Percentiles rank a stretch among this genome's conserved stretches.
Conservation (phyloP, 2,888 invertebrate species). For the Phrixothrix hirtus region DNA sequence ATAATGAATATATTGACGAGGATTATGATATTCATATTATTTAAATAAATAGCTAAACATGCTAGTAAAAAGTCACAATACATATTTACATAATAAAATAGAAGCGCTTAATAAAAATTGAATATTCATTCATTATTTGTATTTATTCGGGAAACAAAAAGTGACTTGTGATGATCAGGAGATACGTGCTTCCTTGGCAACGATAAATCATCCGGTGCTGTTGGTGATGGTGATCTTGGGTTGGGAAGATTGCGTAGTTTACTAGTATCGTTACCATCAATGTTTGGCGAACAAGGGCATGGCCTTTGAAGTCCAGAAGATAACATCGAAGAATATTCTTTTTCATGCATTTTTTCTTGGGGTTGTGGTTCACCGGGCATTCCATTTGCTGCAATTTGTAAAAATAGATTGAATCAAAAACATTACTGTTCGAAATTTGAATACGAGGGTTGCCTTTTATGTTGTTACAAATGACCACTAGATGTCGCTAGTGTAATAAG, state of each 20-base stretch:
- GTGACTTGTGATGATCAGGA: constrained; percentile 12
- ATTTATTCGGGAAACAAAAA: constrained; percentile 20
- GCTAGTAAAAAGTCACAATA: background rate
- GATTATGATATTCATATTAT: no score
- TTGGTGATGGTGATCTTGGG: constrained; percentile 49
- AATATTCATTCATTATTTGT: constrained; percentile 15
- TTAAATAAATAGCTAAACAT: no score
- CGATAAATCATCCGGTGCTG: constrained; percentile 52
- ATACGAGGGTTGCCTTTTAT: no score
- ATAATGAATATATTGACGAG: no score
- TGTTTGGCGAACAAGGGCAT: constrained; percentile 50
- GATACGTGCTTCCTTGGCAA: constrained; percentile 38
- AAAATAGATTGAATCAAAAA: no score
- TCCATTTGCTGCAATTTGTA: constrained; percentile 20
- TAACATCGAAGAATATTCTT: constrained; percentile 40
- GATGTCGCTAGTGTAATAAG: no score
- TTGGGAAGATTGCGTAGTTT: constrained; percentile 18
- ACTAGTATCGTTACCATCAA: constrained; percentile 45
- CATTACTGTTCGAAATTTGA: no score
- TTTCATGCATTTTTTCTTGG: constrained; percentile 37
- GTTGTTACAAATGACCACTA: no score
- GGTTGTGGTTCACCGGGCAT: constrained; percentile 27
- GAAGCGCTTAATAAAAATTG: background rate
- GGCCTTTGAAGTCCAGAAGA: constrained; percentile 41
- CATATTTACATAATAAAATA: background rate